Conservation (phyloP, 2,113 vertebrate genomes). For the Electrona antarctica region DNA sequence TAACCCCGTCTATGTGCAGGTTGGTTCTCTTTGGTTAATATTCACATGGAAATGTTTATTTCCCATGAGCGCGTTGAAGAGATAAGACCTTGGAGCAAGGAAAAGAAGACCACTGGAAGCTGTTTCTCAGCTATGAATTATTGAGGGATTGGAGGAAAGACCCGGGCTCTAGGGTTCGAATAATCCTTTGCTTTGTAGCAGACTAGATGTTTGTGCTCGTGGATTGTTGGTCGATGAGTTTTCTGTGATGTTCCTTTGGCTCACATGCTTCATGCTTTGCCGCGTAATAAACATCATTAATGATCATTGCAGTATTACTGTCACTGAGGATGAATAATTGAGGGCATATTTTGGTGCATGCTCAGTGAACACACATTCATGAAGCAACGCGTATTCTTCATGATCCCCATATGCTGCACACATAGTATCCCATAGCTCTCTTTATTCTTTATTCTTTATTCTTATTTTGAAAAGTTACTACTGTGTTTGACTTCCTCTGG, state of each 20-base stretch:
- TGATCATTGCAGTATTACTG: neutral
- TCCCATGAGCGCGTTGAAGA: conserved; percentile 28
- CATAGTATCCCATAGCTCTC: neutral
- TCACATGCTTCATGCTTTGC: neutral
- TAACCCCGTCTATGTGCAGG: conserved; percentile 1
- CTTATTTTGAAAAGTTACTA: too few relatives aligned
- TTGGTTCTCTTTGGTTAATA: conserved; percentile 14
- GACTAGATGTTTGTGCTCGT: conserved; percentile 5
- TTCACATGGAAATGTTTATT: conserved; percentile 40
- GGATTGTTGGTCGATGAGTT: neutral
- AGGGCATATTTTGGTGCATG: neutral
- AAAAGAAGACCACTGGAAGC: neutral
- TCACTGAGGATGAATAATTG: conserved; percentile 2
- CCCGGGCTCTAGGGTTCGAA: conserved; percentile 4
- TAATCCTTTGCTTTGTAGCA: conserved; percentile 21
- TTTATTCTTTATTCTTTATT: neutral
- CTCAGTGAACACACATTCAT: neutral
- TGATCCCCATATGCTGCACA: neutral
- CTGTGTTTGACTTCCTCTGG: too few relatives aligned
- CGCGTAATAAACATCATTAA: conserved; percentile 2
- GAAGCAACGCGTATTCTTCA: neutral
- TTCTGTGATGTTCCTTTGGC: conserved; percentile 1
- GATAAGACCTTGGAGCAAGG: conserved; percentile 4
- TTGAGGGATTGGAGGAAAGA: conserved; percentile 12
- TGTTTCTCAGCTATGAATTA: conserved; percentile 51